Base-by-base conservation (phyloP, 2,113 vertebrate species). In the Cyprinodon brontotheroides region DNA sequence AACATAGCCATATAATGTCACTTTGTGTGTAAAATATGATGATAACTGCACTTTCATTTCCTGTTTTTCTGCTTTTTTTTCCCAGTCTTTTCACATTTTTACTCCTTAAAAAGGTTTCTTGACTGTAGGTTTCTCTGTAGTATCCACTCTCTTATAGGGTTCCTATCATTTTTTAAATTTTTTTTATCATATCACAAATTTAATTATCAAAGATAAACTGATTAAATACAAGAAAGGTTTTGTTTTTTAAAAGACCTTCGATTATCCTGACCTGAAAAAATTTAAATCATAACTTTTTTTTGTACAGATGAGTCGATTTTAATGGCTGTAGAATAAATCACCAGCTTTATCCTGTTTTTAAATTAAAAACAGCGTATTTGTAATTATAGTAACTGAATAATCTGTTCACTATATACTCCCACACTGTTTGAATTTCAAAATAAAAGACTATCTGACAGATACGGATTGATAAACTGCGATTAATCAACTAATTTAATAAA, bases 31-130 rank as follows among this genome's bases (percentile, higher is more conserved):
- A 9, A 77, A 40, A 74, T 50, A 80, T 36, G 37, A 61, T 38
- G 20, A 68, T 22, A 64, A 13, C 64, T 86, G 75, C 64, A 73
- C 78, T 89, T 85, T 91, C 59, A 78, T 82, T 83, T 86, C 74
- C 57, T 75, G 66, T 74, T 77, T 71, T 64, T 62, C 7, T 67
- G 14, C 6, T 15, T 50, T 50, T 50, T 50, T 50, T 50, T 15
- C 15, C 47, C 39, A 40, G 6, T 29, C 15, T 64, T 65, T 20
- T 65, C 12, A 38, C 39, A 36, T 41, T 41, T 20, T 50, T 36
- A 61, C 29, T 60, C 20, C 45, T 78, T 20, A 64, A 41, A 53
- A 66, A 61, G 53, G 40, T 80, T 83, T 17, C 65, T 63, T 7
- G 72, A 8, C 17, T 53, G 48, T 53, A 53, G 4, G 15, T 53